A percentile compares a stretch with the other conserved stretches of the same genome.
Evolutionary conservation across 2,113 vertebrate species (phyloP).

Genomic region (Neolamprologus fasciatus): DNA sequence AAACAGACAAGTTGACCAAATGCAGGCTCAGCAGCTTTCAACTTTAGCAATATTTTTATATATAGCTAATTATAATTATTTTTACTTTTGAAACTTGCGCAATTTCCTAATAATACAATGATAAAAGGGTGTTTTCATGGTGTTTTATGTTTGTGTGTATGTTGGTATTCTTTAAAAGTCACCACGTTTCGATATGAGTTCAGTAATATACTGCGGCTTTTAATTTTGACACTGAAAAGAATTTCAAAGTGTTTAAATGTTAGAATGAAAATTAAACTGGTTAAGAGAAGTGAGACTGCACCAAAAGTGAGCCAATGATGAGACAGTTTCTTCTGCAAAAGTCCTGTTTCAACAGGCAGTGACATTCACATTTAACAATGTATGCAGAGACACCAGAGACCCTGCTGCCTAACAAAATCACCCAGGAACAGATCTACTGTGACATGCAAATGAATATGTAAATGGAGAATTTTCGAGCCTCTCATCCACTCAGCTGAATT

Average conservation of each 20-base stretch:
- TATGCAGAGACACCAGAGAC: background rate
- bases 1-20: background rate
- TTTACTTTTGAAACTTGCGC: background rate
- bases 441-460: slow-evolving; percentile 38
- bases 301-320: background rate
- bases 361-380: slow-evolving; percentile 1
- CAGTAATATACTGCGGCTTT: background rate
- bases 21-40: background rate
- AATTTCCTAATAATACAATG: background rate
- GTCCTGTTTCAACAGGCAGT: background rate
- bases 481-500: slow-evolving; percentile 8
- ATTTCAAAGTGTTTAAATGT: background rate
- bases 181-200: background rate
- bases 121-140: background rate
- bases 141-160: background rate
- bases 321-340: background rate
- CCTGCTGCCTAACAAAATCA: background rate
- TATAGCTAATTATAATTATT: background rate
- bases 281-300: background rate
- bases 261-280: background rate
- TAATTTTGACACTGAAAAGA: background rate
- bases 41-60: background rate
- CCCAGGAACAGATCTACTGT: slow-evolving; percentile 27
- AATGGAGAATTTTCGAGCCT: background rate
- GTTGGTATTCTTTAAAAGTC: background rate